Conservation (phyloP, 2,797 vertebrate species). For the Chaetodon trifasciatus region DNA sequence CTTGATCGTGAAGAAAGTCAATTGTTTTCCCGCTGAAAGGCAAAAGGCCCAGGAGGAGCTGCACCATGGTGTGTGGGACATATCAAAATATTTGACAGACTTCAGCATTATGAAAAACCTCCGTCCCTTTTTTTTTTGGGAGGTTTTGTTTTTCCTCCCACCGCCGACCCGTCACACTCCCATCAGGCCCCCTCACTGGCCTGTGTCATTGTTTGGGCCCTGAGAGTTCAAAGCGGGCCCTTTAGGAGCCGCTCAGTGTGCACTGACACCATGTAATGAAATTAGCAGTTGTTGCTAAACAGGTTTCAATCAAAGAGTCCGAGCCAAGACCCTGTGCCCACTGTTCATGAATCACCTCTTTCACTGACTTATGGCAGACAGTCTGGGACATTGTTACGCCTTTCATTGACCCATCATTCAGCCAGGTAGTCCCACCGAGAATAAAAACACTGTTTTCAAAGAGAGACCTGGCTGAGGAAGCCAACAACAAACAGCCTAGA, state of each 20-base stretch:
- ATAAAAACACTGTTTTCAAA: conserved; percentile 12
- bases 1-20: conserved; percentile 95
- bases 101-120: conserved; percentile 96
- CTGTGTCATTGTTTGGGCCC: conserved; percentile 93
- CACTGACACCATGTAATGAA: conserved; percentile 95
- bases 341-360: conserved; percentile 80
- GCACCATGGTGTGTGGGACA: conserved; percentile 97
- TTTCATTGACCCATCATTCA: conserved; percentile 73
- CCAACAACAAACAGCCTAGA: conserved; percentile 15
- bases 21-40: conserved; percentile 93
- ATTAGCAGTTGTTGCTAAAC: conserved; percentile 95
- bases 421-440: conserved; percentile 81
- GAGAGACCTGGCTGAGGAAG: conserved; percentile 63
- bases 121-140: conserved; percentile 65
- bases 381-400: conserved; percentile 65
- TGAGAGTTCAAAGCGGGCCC: conserved; percentile 93
- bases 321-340: conserved; percentile 80
- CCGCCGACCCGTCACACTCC: conserved; percentile 92
- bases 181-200: conserved; percentile 90
- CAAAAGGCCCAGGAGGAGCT: conserved; percentile 79
- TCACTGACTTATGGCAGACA: conserved; percentile 70
- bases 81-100: conserved; percentile 99
- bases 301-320: conserved; percentile 95
- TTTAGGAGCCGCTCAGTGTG: conserved; percentile 93
- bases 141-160: conserved; percentile 85